Evolutionary conservation across 2,888 invertebrate species (phyloP), one percentile per base, ranked within the genome.

Genomic region (Cepaea hortensis): DNA sequence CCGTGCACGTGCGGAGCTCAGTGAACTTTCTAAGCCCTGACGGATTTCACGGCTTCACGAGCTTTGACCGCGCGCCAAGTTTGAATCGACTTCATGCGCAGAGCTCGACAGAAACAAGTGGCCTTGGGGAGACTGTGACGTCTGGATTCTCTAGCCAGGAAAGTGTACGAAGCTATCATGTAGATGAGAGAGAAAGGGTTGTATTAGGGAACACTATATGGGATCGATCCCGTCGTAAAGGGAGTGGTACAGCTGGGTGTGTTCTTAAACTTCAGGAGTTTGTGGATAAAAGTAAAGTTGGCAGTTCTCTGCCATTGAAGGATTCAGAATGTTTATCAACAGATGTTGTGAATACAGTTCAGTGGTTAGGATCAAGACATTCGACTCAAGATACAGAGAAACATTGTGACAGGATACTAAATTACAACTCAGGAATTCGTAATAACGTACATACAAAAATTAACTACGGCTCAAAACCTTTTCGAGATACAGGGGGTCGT

Each of bases 91-190:
- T 93, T 20, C 92, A 91, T 86, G 91, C 91, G 81, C 92, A 93
- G 88, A 93, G 92, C 85, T 93, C 93, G 15, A 92, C 93, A 11
- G 93, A 93, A 85, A 93, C 92, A 9, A 93, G 93, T 87, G 93
- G 93, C 3, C 87, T 93, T 80, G 93, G 92, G 13, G 92, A 92
- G 81, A 92, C 92, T 5, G 87, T 92, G 75, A 91, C 92, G 55
- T 93, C 93, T 3, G 92, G 92, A 23, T 91, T 93, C 73, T 92
- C 92, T 23, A 92, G 92, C 23, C 91, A 92, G 87, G 93, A 93
- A 88, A 93, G 93, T 86, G 90, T 93, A 18, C 89, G 89, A 72
- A 93, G 92, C 89, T 88, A 87, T 73, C 68, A 70, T 0, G 46
- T 72, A 9, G 73, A 72, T 3, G 85, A 87, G 5, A 62, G 50